A percentile compares a stretch with the other conserved stretches of the same genome.
Evolutionary conservation across 2,888 invertebrate species (phyloP).

Genomic region (Rotaria sp.): DNA sequence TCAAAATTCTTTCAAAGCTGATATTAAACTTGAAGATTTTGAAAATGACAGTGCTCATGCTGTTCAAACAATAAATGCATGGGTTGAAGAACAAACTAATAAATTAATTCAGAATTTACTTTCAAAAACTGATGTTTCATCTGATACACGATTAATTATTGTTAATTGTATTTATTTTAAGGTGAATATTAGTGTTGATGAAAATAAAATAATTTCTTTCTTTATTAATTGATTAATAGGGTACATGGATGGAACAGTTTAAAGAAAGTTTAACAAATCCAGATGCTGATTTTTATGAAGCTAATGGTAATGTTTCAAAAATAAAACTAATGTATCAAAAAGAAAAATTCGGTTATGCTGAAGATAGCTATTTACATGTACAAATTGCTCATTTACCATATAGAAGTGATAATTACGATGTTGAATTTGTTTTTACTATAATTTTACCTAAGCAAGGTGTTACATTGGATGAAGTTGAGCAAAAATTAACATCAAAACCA

Average conservation of each 20-base stretch:
- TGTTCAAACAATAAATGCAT: too few relatives aligned
- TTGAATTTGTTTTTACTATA: conserved; percentile 28
- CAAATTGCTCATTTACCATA: conserved; percentile 35
- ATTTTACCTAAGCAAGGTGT: conserved; percentile 31
- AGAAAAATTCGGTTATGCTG: conserved; percentile 23
- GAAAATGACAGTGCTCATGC: too few relatives aligned
- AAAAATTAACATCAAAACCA: background rate
- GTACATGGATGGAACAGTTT: conserved; percentile 31
- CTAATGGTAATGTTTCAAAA: conserved; percentile 25
- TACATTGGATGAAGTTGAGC: conserved; percentile 24
- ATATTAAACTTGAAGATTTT: too few relatives aligned
- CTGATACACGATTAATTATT: conserved; percentile 51
- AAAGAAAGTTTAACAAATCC: conserved; percentile 8
- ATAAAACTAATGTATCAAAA: conserved; percentile 31
- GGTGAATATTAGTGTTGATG: background rate
- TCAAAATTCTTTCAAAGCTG: too few relatives aligned
- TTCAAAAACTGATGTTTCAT: conserved; percentile 55
- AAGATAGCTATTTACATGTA: background rate
- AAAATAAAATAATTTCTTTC: too few relatives aligned
- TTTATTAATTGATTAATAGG: background rate
- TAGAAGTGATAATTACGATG: background rate
- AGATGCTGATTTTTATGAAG: background rate
- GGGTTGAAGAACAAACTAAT: too few relatives aligned
- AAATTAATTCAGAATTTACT: conserved; percentile 70
- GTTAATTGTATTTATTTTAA: conserved; percentile 58